These are phyloP conservation scores for Drosophila yakuba DNA, from an alignment of 1,140 invertebrate species.

Conservation along the genomic window DNA sequence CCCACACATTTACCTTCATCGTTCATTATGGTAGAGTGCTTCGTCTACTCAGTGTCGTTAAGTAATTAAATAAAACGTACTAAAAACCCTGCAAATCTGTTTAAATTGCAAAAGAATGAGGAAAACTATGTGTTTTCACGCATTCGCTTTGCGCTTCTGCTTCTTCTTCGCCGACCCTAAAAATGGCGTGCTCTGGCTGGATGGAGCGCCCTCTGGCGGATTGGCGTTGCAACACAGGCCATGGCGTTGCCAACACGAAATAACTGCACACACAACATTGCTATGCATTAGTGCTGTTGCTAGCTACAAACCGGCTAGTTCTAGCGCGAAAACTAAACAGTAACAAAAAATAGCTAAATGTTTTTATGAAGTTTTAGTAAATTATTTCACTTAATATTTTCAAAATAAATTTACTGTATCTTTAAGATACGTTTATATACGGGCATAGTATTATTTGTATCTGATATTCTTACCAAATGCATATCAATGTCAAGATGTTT, in stretches of 20 bases:
- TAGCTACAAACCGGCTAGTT: conserved; percentile 2
- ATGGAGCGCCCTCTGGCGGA: conserved; percentile 9
- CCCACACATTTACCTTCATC: conserved; percentile 17
- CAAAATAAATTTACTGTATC: too few relatives aligned
- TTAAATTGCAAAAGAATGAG: conserved; percentile 4
- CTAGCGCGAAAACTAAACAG: not conserved
- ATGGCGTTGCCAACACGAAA: conserved; percentile 18
- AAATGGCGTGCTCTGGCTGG: conserved; percentile 34
- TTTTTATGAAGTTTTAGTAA: not conserved
- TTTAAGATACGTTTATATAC: too few relatives aligned
- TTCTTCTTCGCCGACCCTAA: conserved; percentile 11
- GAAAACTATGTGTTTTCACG: conserved; percentile 41
- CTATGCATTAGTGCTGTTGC: conserved; percentile 7
- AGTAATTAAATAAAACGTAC: not conserved
- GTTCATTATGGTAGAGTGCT: conserved; percentile 11
- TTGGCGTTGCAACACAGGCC: not conserved
- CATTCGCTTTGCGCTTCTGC: conserved; percentile 30
- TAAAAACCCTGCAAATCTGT: not conserved
- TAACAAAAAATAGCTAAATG: not conserved
- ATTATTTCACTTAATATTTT: not conserved
- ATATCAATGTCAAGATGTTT: too few relatives aligned
- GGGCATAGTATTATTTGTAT: too few relatives aligned
- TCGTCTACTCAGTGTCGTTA: too few relatives aligned
- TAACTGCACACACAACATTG: conserved; percentile 6
- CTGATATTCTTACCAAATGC: too few relatives aligned